Evolutionary conservation across 2,888 invertebrate genomes (phyloP).

Genomic region (Drosophila peninsularis): DNA sequence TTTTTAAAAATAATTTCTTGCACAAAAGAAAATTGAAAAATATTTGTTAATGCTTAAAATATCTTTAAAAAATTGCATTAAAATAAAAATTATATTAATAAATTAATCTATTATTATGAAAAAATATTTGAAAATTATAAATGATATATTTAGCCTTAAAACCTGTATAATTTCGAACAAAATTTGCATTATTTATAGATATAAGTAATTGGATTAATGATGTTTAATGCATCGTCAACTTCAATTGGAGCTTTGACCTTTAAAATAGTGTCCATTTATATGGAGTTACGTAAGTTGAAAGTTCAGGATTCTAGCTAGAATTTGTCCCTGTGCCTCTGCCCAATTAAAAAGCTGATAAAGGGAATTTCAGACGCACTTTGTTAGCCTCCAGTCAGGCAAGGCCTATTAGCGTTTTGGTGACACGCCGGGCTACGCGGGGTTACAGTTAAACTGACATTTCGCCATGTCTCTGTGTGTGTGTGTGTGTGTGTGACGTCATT

Average conservation of each 20-base stretch:
- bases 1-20: no score
- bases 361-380: not conserved
- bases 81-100: no score
- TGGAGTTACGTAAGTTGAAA: not conserved
- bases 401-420: constrained; percentile 15
- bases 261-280: not conserved
- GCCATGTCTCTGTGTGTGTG: constrained; percentile 3
- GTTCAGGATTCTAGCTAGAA: not conserved
- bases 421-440: constrained; percentile 23
- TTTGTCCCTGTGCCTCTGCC: not conserved
- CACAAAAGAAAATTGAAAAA: no score
- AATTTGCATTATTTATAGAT: no score
- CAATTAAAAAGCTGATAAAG: not conserved
- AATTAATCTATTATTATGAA: no score
- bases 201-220: no score
- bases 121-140: no score
- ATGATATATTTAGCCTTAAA: no score
- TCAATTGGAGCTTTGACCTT: not conserved
- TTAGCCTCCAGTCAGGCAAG: not conserved
- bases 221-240: no score
- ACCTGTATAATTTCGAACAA: no score
- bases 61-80: no score
- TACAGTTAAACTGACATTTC: constrained; percentile 55
- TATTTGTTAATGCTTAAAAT: no score
- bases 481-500: constrained; percentile 62